Conservation (phyloP, 1,140 invertebrate genomes). For the Elysia chlorotica region DNA sequence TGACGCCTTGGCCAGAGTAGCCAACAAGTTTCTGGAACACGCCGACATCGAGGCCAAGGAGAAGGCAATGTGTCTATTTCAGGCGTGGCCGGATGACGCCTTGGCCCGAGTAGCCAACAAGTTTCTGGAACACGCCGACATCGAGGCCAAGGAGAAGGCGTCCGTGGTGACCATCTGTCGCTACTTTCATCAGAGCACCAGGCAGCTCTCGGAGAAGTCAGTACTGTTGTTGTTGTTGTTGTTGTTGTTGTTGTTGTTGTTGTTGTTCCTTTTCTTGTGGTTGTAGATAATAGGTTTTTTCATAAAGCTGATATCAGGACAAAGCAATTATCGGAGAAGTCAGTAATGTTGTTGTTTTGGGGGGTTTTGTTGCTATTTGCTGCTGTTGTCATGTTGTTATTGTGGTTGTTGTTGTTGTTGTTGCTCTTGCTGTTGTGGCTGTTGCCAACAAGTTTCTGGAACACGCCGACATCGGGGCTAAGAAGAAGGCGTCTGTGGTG, state of each 20-base stretch:
- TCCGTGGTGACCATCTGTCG: constrained; percentile 57
- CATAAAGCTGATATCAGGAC: not conserved
- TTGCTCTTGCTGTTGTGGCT: too few relatives aligned
- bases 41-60: constrained; percentile 58
- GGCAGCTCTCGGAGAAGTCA: constrained; percentile 70
- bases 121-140: constrained; percentile 56
- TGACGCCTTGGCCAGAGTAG: constrained; percentile 60
- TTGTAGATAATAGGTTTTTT: not conserved
- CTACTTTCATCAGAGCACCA: constrained; percentile 58
- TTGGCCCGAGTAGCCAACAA: constrained; percentile 59
- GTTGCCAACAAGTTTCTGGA: constrained; percentile 59
- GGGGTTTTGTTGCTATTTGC: too few relatives aligned
- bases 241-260: not conserved
- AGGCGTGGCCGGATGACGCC: constrained; percentile 65
- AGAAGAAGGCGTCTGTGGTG: constrained; percentile 49
- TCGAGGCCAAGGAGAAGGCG: constrained; percentile 54
- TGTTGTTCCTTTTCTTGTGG: not conserved
- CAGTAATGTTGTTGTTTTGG: too few relatives aligned
- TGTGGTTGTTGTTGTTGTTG: too few relatives aligned
- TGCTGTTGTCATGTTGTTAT: too few relatives aligned
- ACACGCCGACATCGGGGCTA: constrained; percentile 57
- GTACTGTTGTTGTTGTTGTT: too few relatives aligned
- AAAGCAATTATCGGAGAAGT: too few relatives aligned
- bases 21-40: constrained; percentile 55
- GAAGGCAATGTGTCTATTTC: constrained; percentile 35